These are phyloP conservation scores for Heliangelus exortis DNA, from an alignment of 2,797 vertebrate species.

Conservation along the genomic window DNA sequence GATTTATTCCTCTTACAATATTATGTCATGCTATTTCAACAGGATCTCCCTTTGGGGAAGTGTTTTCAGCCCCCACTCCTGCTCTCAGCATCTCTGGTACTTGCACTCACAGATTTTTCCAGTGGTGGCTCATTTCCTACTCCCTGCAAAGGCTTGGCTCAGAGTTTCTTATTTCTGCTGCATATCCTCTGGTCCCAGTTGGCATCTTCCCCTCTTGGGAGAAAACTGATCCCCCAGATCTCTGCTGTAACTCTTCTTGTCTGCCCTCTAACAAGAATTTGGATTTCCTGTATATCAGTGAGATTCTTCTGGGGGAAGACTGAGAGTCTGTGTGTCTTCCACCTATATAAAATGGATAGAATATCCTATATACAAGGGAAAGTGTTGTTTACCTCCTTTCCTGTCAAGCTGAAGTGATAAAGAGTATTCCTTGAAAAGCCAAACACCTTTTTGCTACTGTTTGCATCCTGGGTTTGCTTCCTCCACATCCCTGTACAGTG, in stretches of 20 bases:
- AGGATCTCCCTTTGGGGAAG: neutral
- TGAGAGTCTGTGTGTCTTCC: neutral
- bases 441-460: neutral
- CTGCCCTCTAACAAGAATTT: neutral
- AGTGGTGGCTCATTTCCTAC: neutral
- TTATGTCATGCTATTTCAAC: neutral
- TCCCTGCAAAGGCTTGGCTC: neutral
- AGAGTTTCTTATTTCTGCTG: neutral
- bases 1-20: constrained; percentile 1
- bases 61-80: neutral
- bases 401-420: neutral
- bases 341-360: neutral
- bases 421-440: neutral
- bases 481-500: neutral
- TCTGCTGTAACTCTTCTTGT: neutral
- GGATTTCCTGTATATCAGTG: neutral
- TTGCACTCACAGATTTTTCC: neutral
- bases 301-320: neutral
- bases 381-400: neutral
- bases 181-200: neutral
- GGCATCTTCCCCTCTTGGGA: neutral
- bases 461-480: neutral
- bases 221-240: neutral
- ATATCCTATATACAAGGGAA: neutral
- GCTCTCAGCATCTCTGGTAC: neutral